These are phyloP conservation scores for Falco biarmicus DNA, from an alignment of 2,797 vertebrate species.

Conservation along the genomic window DNA sequence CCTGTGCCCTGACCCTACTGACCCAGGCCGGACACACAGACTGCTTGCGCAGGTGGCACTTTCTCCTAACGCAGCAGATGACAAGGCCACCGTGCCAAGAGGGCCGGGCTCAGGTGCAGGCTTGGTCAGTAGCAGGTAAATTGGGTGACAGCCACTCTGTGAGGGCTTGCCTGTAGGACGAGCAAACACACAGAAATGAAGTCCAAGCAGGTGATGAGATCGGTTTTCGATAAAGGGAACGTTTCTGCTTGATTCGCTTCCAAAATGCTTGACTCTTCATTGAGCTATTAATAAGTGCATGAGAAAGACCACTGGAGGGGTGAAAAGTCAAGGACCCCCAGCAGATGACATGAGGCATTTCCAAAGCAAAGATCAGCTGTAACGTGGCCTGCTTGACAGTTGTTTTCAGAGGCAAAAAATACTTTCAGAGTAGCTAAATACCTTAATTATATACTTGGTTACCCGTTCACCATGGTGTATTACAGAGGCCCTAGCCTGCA, in stretches of 20 bases:
- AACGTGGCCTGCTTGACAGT: not conserved
- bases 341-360: not conserved
- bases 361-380: not conserved
- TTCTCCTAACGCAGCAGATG: not conserved
- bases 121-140: not conserved
- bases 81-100: not conserved
- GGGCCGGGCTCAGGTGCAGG: not conserved
- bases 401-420: not conserved
- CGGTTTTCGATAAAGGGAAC: not conserved
- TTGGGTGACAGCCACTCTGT: fast-evolving
- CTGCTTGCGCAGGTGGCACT: not conserved
- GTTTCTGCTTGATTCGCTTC: not conserved
- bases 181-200: not conserved
- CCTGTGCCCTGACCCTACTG: not conserved
- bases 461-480: not conserved
- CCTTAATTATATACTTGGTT: not conserved
- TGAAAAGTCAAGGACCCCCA: not conserved
- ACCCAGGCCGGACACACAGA: too few species aligned
- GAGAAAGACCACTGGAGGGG: not conserved
- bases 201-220: not conserved
- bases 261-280: not conserved
- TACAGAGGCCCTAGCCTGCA: not conserved
- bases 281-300: not conserved
- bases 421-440: not conserved
- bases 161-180: not conserved